Percentiles rank a stretch among this genome's conserved stretches.
These are phyloP conservation scores for Drosophila cracens DNA, from an alignment of 2,888 invertebrate species.

Conservation along the genomic window DNA sequence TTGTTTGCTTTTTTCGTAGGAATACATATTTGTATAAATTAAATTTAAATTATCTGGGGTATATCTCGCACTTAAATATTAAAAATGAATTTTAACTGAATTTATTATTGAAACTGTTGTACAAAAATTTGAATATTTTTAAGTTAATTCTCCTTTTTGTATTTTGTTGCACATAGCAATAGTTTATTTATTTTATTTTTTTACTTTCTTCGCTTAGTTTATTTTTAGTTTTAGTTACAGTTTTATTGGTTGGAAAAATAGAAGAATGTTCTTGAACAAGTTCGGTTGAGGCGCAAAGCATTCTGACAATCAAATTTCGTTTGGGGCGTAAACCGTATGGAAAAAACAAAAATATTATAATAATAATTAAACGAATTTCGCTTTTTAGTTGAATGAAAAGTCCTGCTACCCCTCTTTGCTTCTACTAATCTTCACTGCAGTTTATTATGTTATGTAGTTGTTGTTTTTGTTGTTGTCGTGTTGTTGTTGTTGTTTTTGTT, in stretches of 20 bases:
- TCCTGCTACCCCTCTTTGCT: slow-evolving; percentile 29
- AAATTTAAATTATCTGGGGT: slow-evolving; percentile 59
- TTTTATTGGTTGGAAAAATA: slow-evolving; percentile 68
- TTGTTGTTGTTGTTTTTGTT: slow-evolving; percentile 58
- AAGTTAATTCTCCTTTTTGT: slow-evolving; percentile 12
- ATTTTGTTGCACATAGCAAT: slow-evolving; percentile 32
- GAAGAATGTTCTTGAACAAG: slow-evolving; percentile 54
- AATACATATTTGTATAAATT: slow-evolving; percentile 64
- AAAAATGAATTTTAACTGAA: slow-evolving; percentile 29
- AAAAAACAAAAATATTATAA: slow-evolving; percentile 43
- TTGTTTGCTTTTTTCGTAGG: slow-evolving; percentile 58
- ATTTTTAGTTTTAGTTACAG: slow-evolving; percentile 48
- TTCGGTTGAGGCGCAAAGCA: slow-evolving; percentile 60
- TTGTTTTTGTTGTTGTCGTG: slow-evolving; percentile 39
- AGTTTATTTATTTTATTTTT: slow-evolving; percentile 17
- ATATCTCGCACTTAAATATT: slow-evolving; percentile 31
- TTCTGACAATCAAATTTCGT: slow-evolving; percentile 62
- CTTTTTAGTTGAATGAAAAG: slow-evolving; percentile 27
- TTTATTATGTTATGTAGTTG: slow-evolving; percentile 40
- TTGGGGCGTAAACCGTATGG: slow-evolving; percentile 60
- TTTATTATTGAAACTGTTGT: slow-evolving; percentile 10
- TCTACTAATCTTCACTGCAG: slow-evolving; percentile 34
- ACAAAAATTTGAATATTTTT: slow-evolving; percentile 26
- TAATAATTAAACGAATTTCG: slow-evolving; percentile 35
- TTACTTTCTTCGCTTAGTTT: slow-evolving; percentile 20